Evolutionary conservation across 2,113 vertebrate genomes (phyloP).

Genomic region (Myocastor coypus): DNA sequence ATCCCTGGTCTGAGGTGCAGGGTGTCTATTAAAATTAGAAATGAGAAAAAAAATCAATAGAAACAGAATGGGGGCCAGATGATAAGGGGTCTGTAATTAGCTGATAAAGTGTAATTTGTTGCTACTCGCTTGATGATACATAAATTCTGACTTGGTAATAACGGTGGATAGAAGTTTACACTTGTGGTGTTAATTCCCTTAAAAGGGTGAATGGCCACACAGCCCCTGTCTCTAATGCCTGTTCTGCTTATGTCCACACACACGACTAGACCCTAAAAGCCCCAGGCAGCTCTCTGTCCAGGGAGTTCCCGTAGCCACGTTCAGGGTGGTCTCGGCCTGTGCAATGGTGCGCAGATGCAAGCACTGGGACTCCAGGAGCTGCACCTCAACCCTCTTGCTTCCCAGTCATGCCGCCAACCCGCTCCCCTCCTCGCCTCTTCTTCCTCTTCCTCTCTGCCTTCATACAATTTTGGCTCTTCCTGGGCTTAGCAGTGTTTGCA

Average conservation of each 20-base stretch:
- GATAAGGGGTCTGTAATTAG: slow-evolving; percentile 19
- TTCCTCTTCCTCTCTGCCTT: slow-evolving; percentile 65
- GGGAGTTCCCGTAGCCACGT: background rate
- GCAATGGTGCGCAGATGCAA: background rate
- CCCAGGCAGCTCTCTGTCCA: background rate
- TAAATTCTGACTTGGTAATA: background rate
- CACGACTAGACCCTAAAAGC: background rate
- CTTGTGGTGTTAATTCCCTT: background rate
- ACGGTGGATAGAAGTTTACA: background rate
- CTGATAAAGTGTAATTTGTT: slow-evolving; percentile 23
- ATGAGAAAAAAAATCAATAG: background rate
- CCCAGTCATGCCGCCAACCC: background rate
- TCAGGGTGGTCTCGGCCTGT: background rate
- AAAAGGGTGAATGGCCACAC: background rate
- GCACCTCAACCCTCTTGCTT: slow-evolving; percentile 44
- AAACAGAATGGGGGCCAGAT: background rate
- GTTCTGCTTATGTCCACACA: background rate
- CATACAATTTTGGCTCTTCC: background rate
- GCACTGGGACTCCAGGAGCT: background rate
- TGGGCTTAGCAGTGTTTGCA: slow-evolving; percentile 55
- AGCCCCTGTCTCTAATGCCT: background rate
- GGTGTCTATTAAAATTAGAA: slow-evolving; percentile 50
- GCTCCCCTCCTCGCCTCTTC: background rate
- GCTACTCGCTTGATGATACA: background rate
- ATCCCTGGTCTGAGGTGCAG: background rate